phyloP scores from a whole-genome alignment of 2,113 vertebrate genomes.

The Halichoerus grypus region DNA sequence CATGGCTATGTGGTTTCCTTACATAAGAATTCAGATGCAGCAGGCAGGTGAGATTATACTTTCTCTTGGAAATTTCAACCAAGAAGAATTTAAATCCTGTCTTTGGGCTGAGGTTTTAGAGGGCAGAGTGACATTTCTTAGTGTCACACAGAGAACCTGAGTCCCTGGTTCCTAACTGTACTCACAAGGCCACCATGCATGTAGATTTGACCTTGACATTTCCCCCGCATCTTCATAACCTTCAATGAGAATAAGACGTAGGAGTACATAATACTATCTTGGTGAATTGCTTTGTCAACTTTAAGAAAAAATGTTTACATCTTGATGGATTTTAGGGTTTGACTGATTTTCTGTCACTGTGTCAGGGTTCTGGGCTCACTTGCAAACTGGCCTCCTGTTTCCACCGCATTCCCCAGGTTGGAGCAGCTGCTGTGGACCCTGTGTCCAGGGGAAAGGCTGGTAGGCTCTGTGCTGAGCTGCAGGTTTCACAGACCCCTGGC shows the following conservation, averaged over 20 bases:
- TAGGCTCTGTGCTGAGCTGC: neutral
- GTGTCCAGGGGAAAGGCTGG: neutral
- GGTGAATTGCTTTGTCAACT: no score
- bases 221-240: rapidly evolving
- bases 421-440: neutral
- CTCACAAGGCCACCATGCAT: rapidly evolving
- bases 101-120: neutral
- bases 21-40: neutral
- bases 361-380: neutral
- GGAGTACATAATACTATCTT: no score
- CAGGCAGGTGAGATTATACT: neutral
- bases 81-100: neutral
- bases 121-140: neutral
- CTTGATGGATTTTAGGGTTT: neutral
- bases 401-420: neutral
- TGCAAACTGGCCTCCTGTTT: neutral
- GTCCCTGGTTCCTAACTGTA: neutral
- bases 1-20: rapidly evolving
- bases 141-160: neutral
- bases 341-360: neutral
- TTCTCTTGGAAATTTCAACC: neutral
- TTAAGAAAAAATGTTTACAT: neutral
- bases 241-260: rapidly evolving
- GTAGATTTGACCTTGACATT: neutral
- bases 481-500: neutral